Conservation (phyloP, 2,888 invertebrate genomes). For the Biston stratarius region DNA sequence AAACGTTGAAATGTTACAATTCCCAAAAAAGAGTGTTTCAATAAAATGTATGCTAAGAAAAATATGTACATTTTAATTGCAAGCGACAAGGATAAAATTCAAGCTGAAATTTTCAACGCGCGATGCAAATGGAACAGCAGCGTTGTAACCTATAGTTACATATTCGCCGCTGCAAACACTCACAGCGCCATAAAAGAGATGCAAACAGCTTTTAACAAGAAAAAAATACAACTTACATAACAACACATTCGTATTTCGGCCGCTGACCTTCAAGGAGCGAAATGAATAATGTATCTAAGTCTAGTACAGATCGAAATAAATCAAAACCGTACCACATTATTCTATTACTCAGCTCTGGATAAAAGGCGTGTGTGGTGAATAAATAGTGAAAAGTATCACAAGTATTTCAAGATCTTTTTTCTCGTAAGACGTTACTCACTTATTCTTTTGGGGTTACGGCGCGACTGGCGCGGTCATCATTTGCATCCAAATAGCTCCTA, state of each 20-base stretch:
- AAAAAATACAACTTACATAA: slow-evolving; percentile 21
- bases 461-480: slow-evolving; percentile 78
- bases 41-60: not conserved
- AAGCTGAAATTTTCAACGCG: slow-evolving; percentile 25
- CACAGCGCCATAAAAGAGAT: slow-evolving; percentile 36
- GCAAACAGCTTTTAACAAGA: slow-evolving; percentile 28
- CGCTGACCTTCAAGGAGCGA: slow-evolving; percentile 36
- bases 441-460: slow-evolving; percentile 81
- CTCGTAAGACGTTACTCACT: slow-evolving; percentile 81
- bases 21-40: not conserved
- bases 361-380: slow-evolving; percentile 62
- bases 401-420: slow-evolving; percentile 70
- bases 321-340: slow-evolving; percentile 52
- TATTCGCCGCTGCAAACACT: slow-evolving; percentile 5
- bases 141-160: slow-evolving; percentile 33
- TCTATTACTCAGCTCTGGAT: slow-evolving; percentile 58
- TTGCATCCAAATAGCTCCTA: slow-evolving; percentile 86
- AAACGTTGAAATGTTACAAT: too few species aligned
- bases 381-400: slow-evolving; percentile 73
- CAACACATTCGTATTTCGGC: slow-evolving; percentile 24
- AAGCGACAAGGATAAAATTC: slow-evolving; percentile 14
- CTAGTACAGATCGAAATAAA: slow-evolving; percentile 43
- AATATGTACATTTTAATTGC: slow-evolving; percentile 28
- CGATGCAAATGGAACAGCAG: slow-evolving; percentile 38
- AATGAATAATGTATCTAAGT: slow-evolving; percentile 41